Base-by-base conservation (phyloP, 2,888 invertebrate genomes). In the Pristionchus japonicus region DNA sequence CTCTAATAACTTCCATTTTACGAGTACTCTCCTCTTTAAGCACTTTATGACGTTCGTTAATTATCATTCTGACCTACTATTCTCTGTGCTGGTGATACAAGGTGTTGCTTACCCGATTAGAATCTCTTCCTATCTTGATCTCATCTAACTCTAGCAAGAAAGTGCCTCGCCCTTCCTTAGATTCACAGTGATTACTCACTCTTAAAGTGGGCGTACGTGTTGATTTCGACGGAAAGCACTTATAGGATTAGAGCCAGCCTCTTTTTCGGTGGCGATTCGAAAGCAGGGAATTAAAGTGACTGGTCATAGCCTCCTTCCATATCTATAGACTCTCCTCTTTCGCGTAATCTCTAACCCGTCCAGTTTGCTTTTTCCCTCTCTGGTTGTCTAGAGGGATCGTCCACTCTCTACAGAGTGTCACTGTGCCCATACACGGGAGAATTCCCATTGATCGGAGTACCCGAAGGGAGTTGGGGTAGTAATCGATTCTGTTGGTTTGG, bases 291-390 rank as follows among this genome's bases (percentile, higher is more conserved):
- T 77, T 77, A 77, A 40, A 47, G 77, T 13, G 77, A 77, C 77
- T 77, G 77, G 77, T 77, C 77, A 77, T n/a, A 43, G n/a, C 43
- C n/a, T 31, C 70, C 77, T 47, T 77, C 77, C 77, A 77, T n/a
- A n/a, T 77, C 77, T 70, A 70, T 70, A 70, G 70, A 31, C 70
- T 77, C 77, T 77, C 77, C 43, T 40, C 43, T 47, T 40, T 47
- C 43, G 13, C 15, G n/a, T 40, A 70, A 6, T 77, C 40, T 77
- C 77, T 43, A 43, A 37, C 20, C 70, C 37, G 77, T 17, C 47
- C 27, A 77, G 77, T 77, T 77, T 77, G 47, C 77, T 77, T 43
- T 77, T 77, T 77, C n/a, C 9, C 23, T 77, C 77, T 77, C 77
- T 77, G 27, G 40, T 27, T 47, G 43, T 77, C 77, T 77, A 40